These are phyloP conservation scores for Aleiodes testaceus DNA, from an alignment of 2,888 invertebrate genomes.

Conservation along the genomic window DNA sequence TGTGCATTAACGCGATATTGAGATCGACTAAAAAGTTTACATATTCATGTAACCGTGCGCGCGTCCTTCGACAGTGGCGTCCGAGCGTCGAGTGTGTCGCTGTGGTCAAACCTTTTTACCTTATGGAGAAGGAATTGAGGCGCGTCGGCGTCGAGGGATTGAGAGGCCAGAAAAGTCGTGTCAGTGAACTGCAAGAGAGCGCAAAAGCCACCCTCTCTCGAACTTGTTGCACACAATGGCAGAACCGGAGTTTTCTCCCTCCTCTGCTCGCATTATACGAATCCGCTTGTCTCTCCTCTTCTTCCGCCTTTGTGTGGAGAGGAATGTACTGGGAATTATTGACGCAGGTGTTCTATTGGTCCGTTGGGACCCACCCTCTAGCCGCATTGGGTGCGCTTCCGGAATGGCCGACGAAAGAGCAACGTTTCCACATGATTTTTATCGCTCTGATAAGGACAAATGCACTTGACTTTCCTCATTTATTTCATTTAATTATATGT, in stretches of 20 bases:
- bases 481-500: too few species aligned
- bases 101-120: constrained; percentile 46
- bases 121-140: constrained; percentile 38
- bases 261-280: background rate
- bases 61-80: constrained; percentile 71
- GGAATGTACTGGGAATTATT: constrained; percentile 4
- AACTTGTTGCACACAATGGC: constrained; percentile 54
- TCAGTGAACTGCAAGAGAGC: constrained; percentile 66
- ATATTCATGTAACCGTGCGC: constrained; percentile 57
- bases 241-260: constrained; percentile 1
- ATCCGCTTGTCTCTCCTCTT: constrained; percentile 1
- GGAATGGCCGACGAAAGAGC: constrained; percentile 57
- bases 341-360: constrained; percentile 35
- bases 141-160: constrained; percentile 53
- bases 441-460: too few species aligned
- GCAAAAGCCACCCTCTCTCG: constrained; percentile 33
- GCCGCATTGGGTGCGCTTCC: constrained; percentile 56
- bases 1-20: constrained; percentile 17
- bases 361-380: constrained; percentile 53
- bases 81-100: constrained; percentile 69
- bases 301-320: constrained; percentile 6
- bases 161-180: constrained; percentile 55
- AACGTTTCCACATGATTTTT: constrained; percentile 5
- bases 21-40: constrained; percentile 47
- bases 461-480: too few species aligned